These are phyloP conservation scores for Argyra leucocephala DNA, from an alignment of 2,888 invertebrate species.

Conservation along the genomic window DNA sequence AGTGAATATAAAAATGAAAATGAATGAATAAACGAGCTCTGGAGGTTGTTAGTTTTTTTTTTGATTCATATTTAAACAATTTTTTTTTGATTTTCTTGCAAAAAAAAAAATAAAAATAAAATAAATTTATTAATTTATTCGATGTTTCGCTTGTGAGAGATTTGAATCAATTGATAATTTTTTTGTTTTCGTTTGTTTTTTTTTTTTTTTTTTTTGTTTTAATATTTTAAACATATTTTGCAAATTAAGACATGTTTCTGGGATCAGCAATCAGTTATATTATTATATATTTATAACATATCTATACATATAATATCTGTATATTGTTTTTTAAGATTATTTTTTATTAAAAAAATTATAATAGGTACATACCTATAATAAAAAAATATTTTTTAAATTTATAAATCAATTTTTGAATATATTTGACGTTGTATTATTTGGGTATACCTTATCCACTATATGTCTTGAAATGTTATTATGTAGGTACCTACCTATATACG, in stretches of 20 bases:
- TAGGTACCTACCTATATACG: no score
- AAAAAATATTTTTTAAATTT: no score
- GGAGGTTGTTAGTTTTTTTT: neutral
- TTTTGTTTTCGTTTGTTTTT: no score
- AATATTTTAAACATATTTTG: neutral
- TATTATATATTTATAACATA: no score
- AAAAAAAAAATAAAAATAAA: neutral
- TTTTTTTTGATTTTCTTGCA: neutral
- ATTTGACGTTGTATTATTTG: no score
- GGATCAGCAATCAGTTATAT: neutral
- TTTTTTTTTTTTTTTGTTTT: neutral
- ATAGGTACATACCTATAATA: no score
- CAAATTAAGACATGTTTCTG: neutral
- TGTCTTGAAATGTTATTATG: no score
- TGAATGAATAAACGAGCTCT: neutral
- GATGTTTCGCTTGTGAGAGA: neutral
- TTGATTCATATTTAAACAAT: neutral
- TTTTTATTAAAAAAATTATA: no score
- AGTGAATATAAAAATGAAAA: neutral
- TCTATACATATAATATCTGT: no score
- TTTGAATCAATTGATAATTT: constrained; percentile 6
- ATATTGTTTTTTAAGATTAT: no score
- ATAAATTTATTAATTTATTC: constrained; percentile 4
- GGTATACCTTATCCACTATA: no score
- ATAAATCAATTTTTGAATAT: no score